Evolutionary conservation across 2,888 invertebrate species (phyloP).

Genomic region (Lasioglossum pauxillum): DNA sequence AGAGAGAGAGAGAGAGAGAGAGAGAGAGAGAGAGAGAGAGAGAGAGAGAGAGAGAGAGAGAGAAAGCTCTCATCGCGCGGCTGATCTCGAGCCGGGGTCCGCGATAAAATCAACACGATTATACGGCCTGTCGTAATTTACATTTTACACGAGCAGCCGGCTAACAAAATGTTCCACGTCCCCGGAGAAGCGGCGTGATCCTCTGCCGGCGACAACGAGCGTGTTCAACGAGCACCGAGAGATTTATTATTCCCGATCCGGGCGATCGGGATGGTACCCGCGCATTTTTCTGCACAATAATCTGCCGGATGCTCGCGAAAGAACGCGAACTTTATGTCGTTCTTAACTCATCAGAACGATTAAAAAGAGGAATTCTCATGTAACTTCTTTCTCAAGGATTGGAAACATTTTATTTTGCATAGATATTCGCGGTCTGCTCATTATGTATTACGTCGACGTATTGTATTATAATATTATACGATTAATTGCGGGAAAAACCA

Average conservation of each 20-base stretch:
- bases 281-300: neutral
- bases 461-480: no score
- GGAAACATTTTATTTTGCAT: no score
- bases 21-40: neutral
- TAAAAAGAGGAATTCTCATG: no score
- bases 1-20: neutral
- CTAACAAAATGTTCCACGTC: slow-evolving; percentile 15
- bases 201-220: slow-evolving; percentile 6
- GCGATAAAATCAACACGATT: slow-evolving; percentile 45
- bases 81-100: neutral
- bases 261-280: neutral
- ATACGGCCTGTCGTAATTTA: slow-evolving; percentile 5
- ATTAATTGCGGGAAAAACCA: no score
- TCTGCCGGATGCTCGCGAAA: neutral
- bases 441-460: no score
- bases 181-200: neutral
- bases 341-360: no score
- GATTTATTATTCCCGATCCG: slow-evolving; percentile 13
- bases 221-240: neutral
- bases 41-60: neutral
- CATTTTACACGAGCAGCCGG: slow-evolving; percentile 2
- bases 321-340: neutral
- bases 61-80: neutral
- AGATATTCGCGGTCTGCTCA: no score
- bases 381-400: no score